Percentiles rank a stretch among this genome's conserved stretches.
These are phyloP conservation scores for Sus cebifrons DNA, from an alignment of 2,797 vertebrate species.

Conservation along the genomic window DNA sequence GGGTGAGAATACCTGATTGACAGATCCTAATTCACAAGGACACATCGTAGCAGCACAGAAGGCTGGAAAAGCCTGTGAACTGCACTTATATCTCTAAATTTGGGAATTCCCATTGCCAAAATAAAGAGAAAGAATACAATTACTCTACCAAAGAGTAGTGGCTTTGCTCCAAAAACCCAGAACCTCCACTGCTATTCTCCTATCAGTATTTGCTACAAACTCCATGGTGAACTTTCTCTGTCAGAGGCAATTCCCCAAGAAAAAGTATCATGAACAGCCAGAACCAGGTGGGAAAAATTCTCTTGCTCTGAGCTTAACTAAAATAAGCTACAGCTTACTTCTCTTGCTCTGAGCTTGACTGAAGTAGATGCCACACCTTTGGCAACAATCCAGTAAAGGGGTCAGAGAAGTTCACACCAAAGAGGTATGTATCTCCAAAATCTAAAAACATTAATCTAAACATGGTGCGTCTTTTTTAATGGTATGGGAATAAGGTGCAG, in stretches of 20 bases:
- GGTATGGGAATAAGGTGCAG: not conserved
- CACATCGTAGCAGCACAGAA: not conserved
- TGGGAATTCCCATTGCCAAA: not conserved
- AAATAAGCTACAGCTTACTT: not conserved
- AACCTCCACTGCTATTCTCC: not conserved
- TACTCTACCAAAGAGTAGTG: not conserved
- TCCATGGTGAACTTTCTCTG: not conserved
- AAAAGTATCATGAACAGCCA: not conserved
- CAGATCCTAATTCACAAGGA: not conserved
- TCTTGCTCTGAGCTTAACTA: not conserved
- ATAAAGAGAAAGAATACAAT: not conserved
- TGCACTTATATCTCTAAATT: not conserved
- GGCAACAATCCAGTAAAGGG: not conserved
- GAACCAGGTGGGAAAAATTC: not conserved
- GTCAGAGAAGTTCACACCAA: not conserved
- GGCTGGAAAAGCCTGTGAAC: not conserved
- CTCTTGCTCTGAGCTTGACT: too few relatives aligned
- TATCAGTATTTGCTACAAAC: not conserved
- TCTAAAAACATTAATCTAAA: not conserved
- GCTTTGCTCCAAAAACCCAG: not conserved
- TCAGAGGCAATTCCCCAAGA: not conserved
- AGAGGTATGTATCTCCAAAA: not conserved
- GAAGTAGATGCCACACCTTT: not conserved
- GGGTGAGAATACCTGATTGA: not conserved
- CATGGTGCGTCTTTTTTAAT: not conserved